Conservation (phyloP, 2,113 vertebrate genomes). For the Candoia aspera region DNA sequence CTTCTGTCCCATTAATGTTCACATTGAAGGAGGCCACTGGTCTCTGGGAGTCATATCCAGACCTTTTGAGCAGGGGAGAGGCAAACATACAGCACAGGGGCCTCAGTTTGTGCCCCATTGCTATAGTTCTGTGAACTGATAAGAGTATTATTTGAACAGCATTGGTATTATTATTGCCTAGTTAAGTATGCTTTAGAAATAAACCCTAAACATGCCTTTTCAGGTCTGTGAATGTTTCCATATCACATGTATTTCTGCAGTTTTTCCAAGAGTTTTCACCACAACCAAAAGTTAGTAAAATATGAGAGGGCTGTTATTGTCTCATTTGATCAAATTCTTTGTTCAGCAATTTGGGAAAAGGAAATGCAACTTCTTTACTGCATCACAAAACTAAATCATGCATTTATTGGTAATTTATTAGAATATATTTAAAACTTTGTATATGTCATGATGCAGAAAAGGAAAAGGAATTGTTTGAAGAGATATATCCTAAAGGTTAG, state of each 20-base stretch:
- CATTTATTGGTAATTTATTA: background rate
- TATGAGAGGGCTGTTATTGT: background rate
- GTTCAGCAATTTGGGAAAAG: background rate
- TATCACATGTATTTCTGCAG: background rate
- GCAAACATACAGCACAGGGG: background rate
- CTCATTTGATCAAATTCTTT: background rate
- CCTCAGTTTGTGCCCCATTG: background rate
- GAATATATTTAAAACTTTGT: background rate
- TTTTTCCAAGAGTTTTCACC: background rate
- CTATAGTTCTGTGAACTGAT: background rate
- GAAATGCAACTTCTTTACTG: background rate
- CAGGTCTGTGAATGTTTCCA: background rate
- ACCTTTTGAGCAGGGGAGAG: background rate
- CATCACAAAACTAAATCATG: background rate
- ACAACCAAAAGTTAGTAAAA: background rate
- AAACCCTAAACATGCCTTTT: slow-evolving; percentile 7
- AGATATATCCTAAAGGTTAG: background rate
- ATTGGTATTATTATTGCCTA: background rate
- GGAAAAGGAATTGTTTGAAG: background rate
- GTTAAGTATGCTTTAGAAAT: background rate
- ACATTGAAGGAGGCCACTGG: background rate
- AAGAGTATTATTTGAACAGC: slow-evolving; percentile 23
- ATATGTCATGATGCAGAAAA: background rate
- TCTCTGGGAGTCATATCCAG: background rate
- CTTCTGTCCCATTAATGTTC: background rate